phyloP scores from a whole-genome alignment of 2,797 vertebrate species.

The Malurus splendens region DNA sequence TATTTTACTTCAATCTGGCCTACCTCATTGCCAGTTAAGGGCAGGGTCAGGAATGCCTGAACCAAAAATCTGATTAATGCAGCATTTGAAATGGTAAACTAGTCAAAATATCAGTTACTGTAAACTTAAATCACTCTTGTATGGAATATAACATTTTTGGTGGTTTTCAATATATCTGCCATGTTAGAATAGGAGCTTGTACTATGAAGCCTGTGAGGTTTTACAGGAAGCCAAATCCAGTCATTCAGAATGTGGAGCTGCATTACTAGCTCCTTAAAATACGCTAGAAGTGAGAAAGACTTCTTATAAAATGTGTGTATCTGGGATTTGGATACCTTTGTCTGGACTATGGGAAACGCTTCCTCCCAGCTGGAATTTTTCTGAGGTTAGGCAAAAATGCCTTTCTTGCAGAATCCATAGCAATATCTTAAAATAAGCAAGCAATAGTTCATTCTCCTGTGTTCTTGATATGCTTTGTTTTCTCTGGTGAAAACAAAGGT shows the following conservation, averaged over 20 bases:
- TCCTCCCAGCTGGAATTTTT: neutral
- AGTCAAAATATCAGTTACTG: conserved; percentile 29
- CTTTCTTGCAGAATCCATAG: neutral
- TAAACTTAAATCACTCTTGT: conserved; percentile 9
- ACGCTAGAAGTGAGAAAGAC: neutral
- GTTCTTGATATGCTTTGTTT: neutral
- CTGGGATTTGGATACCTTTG: neutral
- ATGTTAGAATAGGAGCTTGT: neutral
- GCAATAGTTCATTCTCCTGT: neutral
- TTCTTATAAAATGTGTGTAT: neutral
- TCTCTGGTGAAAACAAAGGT: neutral
- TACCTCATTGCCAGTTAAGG: conserved; percentile 42
- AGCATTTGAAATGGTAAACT: conserved; percentile 25
- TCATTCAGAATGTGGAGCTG: neutral
- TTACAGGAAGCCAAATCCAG: neutral
- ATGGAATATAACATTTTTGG: neutral
- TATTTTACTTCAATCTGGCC: conserved; percentile 45
- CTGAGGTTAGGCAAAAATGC: neutral
- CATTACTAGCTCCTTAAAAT: neutral
- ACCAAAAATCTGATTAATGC: conserved; percentile 54
- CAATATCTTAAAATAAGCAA: neutral
- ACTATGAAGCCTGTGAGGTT: neutral
- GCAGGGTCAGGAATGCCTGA: conserved; percentile 13
- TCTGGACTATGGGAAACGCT: neutral
- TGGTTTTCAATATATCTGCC: neutral